phyloP scores from a whole-genome alignment of 2,797 vertebrate genomes.

The Trichosurus vulpecula region DNA sequence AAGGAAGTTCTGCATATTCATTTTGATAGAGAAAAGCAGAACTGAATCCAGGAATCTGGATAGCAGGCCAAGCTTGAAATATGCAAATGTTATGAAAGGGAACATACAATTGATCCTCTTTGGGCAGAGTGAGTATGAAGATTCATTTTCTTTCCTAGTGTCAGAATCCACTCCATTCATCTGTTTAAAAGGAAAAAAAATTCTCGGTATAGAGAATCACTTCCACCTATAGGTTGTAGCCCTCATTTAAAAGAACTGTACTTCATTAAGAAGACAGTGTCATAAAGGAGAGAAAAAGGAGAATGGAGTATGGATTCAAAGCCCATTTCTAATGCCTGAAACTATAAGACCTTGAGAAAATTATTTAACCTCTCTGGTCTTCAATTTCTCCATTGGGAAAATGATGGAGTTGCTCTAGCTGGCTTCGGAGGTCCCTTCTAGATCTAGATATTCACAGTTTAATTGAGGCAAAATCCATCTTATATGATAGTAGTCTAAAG shows the following conservation, averaged over 20 bases:
- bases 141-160: conserved; percentile 31
- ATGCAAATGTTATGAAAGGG: neutral
- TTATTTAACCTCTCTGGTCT: neutral
- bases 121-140: neutral
- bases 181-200: conserved; percentile 5
- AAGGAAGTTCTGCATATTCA: conserved; percentile 31
- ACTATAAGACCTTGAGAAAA: neutral
- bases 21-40: neutral
- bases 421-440: neutral
- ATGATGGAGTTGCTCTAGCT: neutral
- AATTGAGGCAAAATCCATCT: neutral
- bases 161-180: neutral
- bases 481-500: neutral
- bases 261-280: conserved; percentile 27
- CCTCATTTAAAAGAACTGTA: neutral
- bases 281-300: neutral
- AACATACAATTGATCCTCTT: conserved; percentile 28
- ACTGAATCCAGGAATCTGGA: neutral
- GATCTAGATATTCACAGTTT: neutral
- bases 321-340: neutral
- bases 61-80: conserved; percentile 37
- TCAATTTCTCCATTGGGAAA: neutral
- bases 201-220: neutral
- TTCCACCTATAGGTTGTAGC: conserved; percentile 8
- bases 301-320: neutral